phyloP scores from a whole-genome alignment of 2,113 vertebrate genomes.

The Lophotis ruficrista region DNA sequence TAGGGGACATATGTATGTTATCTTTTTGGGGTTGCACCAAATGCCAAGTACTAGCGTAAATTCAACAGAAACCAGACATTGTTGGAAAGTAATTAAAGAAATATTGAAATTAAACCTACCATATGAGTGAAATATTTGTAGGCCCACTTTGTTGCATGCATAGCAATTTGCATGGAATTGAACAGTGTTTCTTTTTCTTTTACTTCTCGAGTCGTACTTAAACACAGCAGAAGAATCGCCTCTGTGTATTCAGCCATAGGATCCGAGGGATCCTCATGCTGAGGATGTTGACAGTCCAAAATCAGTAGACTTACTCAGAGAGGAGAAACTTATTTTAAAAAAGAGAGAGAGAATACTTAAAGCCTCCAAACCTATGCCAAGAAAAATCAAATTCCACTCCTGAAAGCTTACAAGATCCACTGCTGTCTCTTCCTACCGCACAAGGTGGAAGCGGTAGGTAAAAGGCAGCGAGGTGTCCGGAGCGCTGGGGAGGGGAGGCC shows the following conservation, averaged over 20 bases:
- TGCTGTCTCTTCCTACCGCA: conserved; percentile 15
- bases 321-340: not conserved
- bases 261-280: not conserved
- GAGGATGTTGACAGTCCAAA: not conserved
- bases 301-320: not conserved
- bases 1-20: conserved; percentile 80
- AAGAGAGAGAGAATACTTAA: not conserved
- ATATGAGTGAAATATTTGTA: conserved; percentile 74
- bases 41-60: conserved; percentile 76
- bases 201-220: not conserved
- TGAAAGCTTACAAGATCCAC: conserved; percentile 21
- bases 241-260: not conserved
- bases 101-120: conserved; percentile 77
- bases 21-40: conserved; percentile 78
- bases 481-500: not conserved
- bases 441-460: conserved; percentile 27
- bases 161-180: conserved; percentile 58
- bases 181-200: not conserved
- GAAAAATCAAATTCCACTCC: conserved; percentile 37
- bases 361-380: not conserved
- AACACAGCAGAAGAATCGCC: not conserved
- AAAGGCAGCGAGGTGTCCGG: not conserved
- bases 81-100: conserved; percentile 80
- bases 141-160: conserved; percentile 59
- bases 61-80: conserved; percentile 79